These are phyloP conservation scores for Hypomecis punctinalis DNA, from an alignment of 2,888 invertebrate species.

Conservation along the genomic window DNA sequence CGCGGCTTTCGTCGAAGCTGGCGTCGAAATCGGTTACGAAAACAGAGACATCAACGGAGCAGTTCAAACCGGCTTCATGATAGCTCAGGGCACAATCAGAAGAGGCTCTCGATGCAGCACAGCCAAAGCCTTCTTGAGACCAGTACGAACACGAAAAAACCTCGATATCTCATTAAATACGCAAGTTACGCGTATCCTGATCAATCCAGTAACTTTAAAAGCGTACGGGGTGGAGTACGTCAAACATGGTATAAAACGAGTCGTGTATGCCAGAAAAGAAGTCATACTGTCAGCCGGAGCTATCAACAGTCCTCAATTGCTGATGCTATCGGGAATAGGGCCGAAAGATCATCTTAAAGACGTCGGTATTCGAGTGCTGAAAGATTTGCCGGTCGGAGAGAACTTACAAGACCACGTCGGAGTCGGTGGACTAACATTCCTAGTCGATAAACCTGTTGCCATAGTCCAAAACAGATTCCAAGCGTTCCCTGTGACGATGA, in stretches of 20 bases:
- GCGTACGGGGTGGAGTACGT: constrained; percentile 93
- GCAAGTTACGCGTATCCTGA: constrained; percentile 90
- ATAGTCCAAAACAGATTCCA: constrained; percentile 92
- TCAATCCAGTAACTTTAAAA: constrained; percentile 89
- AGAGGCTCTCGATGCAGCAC: constrained; percentile 93
- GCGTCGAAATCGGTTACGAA: constrained; percentile 92
- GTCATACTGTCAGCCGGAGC: constrained; percentile 95
- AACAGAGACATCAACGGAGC: constrained; percentile 93
- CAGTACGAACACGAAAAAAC: constrained; percentile 90
- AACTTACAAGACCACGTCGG: constrained; percentile 96
- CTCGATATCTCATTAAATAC: constrained; percentile 92
- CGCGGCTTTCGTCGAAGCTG: constrained; percentile 93
- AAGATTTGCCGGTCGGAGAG: constrained; percentile 91
- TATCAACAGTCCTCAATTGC: constrained; percentile 95
- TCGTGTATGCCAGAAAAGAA: constrained; percentile 91
- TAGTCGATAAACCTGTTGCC: constrained; percentile 92
- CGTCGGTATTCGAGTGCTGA: constrained; percentile 89
- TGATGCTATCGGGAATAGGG: constrained; percentile 96
- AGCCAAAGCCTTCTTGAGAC: constrained; percentile 94
- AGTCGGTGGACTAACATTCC: constrained; percentile 92
- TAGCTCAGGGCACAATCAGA: constrained; percentile 92
- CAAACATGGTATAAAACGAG: constrained; percentile 88
- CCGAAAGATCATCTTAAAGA: constrained; percentile 88
- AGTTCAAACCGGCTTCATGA: constrained; percentile 91
- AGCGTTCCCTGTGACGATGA: constrained; percentile 91